Percentiles rank a stretch among this genome's conserved stretches.
These are phyloP conservation scores for Lepidurus packardi DNA, from an alignment of 1,140 invertebrate genomes.

Conservation along the genomic window DNA sequence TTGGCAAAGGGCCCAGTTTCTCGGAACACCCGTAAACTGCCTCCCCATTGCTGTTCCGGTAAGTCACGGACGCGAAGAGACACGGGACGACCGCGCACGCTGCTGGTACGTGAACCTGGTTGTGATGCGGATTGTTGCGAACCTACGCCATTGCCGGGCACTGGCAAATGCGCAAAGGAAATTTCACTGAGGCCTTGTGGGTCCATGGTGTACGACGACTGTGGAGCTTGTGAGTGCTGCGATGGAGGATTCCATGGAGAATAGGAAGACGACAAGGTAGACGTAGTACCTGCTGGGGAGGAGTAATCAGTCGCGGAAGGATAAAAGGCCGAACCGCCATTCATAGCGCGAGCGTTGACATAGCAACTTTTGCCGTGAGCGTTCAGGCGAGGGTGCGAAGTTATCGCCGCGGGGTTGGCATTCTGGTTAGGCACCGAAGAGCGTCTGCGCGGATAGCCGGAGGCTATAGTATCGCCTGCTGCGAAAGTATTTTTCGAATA, in stretches of 20 bases:
- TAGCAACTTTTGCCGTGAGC: slow-evolving; percentile 12
- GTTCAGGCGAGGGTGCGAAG: neutral
- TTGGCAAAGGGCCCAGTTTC: slow-evolving; percentile 40
- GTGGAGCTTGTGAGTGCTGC: neutral
- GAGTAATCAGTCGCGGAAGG: slow-evolving; percentile 20
- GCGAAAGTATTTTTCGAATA: neutral
- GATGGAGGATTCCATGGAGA: neutral
- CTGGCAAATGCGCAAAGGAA: neutral
- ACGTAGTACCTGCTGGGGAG: neutral
- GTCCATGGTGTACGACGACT: slow-evolving; percentile 18
- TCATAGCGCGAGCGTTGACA: slow-evolving; percentile 12
- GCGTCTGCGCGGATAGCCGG: neutral
- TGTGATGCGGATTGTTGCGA: neutral
- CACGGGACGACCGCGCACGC: neutral
- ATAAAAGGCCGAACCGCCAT: neutral
- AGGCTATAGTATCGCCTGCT: neutral
- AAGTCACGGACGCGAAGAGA: neutral
- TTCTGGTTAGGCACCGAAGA: slow-evolving; percentile 9
- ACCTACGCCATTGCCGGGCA: too few relatives aligned
- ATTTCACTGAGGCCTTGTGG: slow-evolving; percentile 2
- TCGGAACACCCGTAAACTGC: slow-evolving; percentile 22
- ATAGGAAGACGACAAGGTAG: neutral
- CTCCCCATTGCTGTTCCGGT: neutral
- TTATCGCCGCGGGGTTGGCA: neutral
- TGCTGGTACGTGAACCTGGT: neutral